Base-by-base conservation (phyloP, 2,888 invertebrate genomes). In the Noctua janthe region DNA sequence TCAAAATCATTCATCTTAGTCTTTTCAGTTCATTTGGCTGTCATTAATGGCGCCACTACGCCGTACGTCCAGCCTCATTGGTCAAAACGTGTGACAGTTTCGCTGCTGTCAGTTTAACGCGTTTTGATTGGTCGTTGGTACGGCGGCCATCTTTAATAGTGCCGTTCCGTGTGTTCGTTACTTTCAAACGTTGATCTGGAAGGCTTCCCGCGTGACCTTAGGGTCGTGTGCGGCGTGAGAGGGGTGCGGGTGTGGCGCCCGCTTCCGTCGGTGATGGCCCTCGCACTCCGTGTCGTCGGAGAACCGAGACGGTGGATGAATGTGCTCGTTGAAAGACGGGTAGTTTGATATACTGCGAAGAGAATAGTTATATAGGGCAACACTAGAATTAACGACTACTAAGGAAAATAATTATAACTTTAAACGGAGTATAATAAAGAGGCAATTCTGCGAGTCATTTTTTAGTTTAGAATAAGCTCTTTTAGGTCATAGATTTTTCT, bases 281-380 rank as follows among this genome's bases (percentile, higher is more conserved):
- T 97, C 97, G 95, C 97, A 97, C 92, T 97, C 97, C 78, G 97
- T 97, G 94, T 97, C 97, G 97, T 99, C 99, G 91, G 98, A 98
- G 97, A 99, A 99, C 88, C 98, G 98, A 92, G 98, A 98, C 92
- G 99, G 98, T 92, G 98, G 99, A 97, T 99, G 98, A 93, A 98
- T 98, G 95, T 98, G 98, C 93, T 98, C 98, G 97, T 98, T 98
- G 97, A 98, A 98, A 95, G 98, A 98, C 91, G 98, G 98, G 96
- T 98, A 98, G 95, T 98, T 98, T 90, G 98, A 98, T 97, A 98
- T 98, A 97, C 98, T 98, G 97, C 17, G 71, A 78, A 84, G 35
- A 6, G 43, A 81, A 35, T 39, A 23, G 29, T 64, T 59, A 29
- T 80, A 29, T 64, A 72, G 49, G 69, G 23, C 11, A 73, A 59